Evolutionary conservation across 2,113 vertebrate genomes (phyloP).

Genomic region (Panthera uncia): DNA sequence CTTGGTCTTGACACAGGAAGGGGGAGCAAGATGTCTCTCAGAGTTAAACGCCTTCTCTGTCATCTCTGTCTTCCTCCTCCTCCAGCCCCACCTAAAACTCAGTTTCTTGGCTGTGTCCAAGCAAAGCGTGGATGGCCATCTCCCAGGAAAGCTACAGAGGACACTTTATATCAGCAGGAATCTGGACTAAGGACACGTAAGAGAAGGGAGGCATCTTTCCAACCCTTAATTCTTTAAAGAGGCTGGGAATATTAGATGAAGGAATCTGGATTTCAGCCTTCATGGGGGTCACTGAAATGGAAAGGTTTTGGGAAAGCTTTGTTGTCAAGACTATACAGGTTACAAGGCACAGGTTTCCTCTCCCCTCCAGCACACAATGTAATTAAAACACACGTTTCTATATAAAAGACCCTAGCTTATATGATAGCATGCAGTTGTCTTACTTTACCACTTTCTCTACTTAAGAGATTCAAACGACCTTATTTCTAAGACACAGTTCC

Average conservation of each 20-base stretch:
- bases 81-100: neutral
- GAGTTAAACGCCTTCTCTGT: neutral
- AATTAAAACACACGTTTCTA: neutral
- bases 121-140: neutral
- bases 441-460: neutral
- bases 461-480: neutral
- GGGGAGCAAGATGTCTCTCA: neutral
- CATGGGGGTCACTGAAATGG: neutral
- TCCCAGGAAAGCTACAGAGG: neutral
- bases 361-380: neutral
- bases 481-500: neutral
- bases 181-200: neutral
- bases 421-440: neutral
- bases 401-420: neutral
- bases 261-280: conserved; percentile 1
- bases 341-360: neutral
- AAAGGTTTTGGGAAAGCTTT: neutral
- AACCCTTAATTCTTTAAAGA: neutral
- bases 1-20: neutral
- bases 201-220: neutral
- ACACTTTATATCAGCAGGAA: neutral
- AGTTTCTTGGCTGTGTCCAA: neutral
- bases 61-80: neutral
- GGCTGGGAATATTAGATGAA: neutral
- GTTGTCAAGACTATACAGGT: neutral